Conservation (phyloP, 2,888 invertebrate genomes). For the Nemotelus nigrinus region DNA sequence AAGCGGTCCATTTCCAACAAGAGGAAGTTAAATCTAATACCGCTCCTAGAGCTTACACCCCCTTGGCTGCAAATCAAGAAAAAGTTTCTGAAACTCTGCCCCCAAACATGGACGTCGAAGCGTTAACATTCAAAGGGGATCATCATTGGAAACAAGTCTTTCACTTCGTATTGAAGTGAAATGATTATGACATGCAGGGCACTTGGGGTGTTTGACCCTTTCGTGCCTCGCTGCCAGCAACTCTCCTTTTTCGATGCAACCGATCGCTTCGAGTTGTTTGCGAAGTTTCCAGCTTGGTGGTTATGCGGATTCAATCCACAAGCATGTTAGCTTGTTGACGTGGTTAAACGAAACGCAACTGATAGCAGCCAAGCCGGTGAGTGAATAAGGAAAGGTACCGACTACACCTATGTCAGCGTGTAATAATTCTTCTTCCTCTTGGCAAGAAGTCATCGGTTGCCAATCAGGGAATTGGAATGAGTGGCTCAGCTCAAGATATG, state of each 20-base stretch:
- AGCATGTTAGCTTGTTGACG: background rate
- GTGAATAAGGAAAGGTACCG: slow-evolving; percentile 4
- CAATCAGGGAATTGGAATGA: slow-evolving; percentile 43
- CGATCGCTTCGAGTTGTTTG: background rate
- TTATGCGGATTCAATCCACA: slow-evolving; percentile 1
- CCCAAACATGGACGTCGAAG: background rate
- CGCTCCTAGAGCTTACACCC: background rate
- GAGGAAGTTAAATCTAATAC: no score
- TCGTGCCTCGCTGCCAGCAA: slow-evolving; percentile 35
- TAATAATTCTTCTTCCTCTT: slow-evolving; percentile 42
- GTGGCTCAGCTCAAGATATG: slow-evolving; percentile 32
- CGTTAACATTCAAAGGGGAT: slow-evolving; percentile 33
- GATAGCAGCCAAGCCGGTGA: background rate
- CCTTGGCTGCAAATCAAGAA: background rate
- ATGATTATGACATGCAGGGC: slow-evolving; percentile 42
- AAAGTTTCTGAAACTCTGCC: slow-evolving; percentile 20
- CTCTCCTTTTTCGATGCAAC: slow-evolving; percentile 18
- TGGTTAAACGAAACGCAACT: slow-evolving; percentile 4
- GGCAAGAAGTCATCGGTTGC: slow-evolving; percentile 38
- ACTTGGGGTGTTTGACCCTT: slow-evolving; percentile 44
- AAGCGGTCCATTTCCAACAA: no score
- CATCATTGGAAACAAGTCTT: slow-evolving; percentile 25
- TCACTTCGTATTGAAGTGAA: slow-evolving; percentile 39
- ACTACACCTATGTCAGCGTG: slow-evolving; percentile 24
- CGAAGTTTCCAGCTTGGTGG: slow-evolving; percentile 28